Evolutionary conservation across 2,797 vertebrate genomes (phyloP), one percentile per base, ranked within the genome.

Genomic region (Tapirus indicus): DNA sequence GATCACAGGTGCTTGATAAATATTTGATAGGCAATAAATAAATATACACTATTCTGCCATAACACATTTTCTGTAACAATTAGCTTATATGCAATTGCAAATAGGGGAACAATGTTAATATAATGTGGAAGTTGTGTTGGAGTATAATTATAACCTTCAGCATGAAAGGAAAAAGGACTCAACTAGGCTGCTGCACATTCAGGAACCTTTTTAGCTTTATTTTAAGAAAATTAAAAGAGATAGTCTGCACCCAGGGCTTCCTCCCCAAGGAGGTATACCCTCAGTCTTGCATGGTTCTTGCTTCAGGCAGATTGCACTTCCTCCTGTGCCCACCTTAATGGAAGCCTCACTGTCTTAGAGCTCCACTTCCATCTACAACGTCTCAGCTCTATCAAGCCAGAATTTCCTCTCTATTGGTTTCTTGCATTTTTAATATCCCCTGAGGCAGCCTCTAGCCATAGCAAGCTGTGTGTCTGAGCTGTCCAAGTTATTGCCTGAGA

Each of bases 321-420:
- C 71, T 96, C 52, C 58, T 78, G 72, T n/a, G 14, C 35, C 27
- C 20, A 75, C 25, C 47, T 85, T 82, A 68, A 91, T 16, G 10
- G 23, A n/a, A 93, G 25, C 14, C 35, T 82, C 38, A 35, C 58
- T 64, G 52, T 86, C n/a, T 68, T 72, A 58, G 44, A 86, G 44
- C 54, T 71, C 80, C 25, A 58, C 25, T 79, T 95, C 11, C 20
- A 82, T 86, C 38, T 95, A 32, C 13, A n/a, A 49, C 25, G 14
- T 68, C 54, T 93, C 68, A 91, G 86, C 12, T 84, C 58, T 88
- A 52, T 85, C 2, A 49, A 68, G 41, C 20, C 56, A 62, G 60
- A 93, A 74, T 96, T 96, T 94, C 47, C 27, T 47, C 47, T 97
- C 35, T 94, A 5, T 49, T 91, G 66, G 35, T 74, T 91, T 89